These are phyloP conservation scores for Drosophila kikkawai DNA, from an alignment of 1,140 invertebrate genomes.

Conservation along the genomic window DNA sequence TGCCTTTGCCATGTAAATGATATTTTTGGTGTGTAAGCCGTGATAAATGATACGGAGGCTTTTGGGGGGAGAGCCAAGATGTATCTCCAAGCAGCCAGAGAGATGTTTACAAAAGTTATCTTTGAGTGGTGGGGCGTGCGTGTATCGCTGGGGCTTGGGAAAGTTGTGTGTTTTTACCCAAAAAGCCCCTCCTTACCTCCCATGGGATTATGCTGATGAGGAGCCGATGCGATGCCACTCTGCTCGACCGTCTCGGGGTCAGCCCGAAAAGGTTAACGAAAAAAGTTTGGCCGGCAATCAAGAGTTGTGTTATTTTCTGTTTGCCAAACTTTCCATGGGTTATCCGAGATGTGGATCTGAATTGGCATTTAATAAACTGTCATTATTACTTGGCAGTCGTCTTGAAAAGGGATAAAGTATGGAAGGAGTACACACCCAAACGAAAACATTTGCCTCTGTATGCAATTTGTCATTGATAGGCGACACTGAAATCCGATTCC, in stretches of 20 bases:
- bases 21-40: conserved; percentile 64
- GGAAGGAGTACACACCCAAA: background rate
- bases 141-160: conserved; percentile 28
- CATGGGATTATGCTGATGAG: conserved; percentile 51
- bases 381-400: conserved; percentile 39
- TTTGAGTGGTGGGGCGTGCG: conserved; percentile 36
- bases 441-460: conserved; percentile 55
- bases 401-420: conserved; percentile 35
- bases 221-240: conserved; percentile 3
- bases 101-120: conserved; percentile 49
- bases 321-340: conserved; percentile 46
- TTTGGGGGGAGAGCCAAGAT: conserved; percentile 17
- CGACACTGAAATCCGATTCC: conserved; percentile 55
- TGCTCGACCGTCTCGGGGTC: conserved; percentile 22
- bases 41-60: conserved; percentile 66
- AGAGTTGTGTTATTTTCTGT: conserved; percentile 45
- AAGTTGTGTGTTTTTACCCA: conserved; percentile 39
- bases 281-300: conserved; percentile 47
- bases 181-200: conserved; percentile 18
- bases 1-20: conserved; percentile 68
- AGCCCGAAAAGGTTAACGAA: conserved; percentile 54
- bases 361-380: conserved; percentile 61
- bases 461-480: conserved; percentile 75
- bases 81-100: conserved; percentile 22
- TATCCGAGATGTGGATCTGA: conserved; percentile 47